phyloP scores from a whole-genome alignment of 2,888 invertebrate species.

The Clanis bilineata region DNA sequence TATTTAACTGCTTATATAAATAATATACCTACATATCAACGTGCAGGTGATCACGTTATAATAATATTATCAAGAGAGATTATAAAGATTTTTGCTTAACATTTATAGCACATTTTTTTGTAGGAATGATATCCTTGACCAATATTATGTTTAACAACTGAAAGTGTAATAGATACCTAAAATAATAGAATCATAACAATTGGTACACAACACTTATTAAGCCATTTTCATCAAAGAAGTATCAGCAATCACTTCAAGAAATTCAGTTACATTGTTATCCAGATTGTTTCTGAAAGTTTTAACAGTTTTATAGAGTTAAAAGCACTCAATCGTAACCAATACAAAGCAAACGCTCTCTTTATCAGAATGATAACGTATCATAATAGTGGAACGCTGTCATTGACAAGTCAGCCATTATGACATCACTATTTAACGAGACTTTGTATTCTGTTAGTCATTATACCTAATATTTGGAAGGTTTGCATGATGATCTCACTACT shows the following conservation, averaged over 20 bases:
- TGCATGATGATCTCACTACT: background rate
- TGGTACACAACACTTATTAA: background rate
- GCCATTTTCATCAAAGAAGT: background rate
- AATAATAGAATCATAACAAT: background rate
- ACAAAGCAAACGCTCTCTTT: constrained; percentile 25
- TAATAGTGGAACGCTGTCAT: constrained; percentile 35
- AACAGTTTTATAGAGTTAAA: background rate
- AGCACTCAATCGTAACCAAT: background rate
- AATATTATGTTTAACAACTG: no score
- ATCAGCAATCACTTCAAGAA: background rate
- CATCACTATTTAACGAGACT: background rate
- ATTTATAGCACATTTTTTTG: no score
- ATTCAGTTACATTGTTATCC: background rate
- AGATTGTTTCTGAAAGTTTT: background rate
- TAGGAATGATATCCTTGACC: no score
- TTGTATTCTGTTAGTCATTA: background rate
- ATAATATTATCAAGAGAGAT: no score
- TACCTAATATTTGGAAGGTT: background rate
- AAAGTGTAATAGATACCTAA: no score
- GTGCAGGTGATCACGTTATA: no score
- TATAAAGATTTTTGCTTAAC: no score
- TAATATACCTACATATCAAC: no score
- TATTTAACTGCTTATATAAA: background rate
- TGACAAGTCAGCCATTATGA: constrained; percentile 24
- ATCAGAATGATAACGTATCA: constrained; percentile 40